Evolutionary conservation across 2,113 vertebrate genomes (phyloP).

Genomic region (Petaurus breviceps): DNA sequence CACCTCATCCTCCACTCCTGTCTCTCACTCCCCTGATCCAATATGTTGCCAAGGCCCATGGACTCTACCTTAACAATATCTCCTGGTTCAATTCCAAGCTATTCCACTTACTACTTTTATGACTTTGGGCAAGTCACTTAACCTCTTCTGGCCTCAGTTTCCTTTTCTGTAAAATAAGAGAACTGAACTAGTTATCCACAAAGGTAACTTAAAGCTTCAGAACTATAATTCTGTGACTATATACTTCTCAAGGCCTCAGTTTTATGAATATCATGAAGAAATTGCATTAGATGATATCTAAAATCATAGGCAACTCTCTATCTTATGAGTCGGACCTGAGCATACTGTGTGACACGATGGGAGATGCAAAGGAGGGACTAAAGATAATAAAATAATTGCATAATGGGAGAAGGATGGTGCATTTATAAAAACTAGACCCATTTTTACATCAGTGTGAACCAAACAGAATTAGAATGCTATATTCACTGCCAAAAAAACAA

Average conservation of each 20-base stretch:
- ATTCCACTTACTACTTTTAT: neutral
- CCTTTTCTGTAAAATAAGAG: neutral
- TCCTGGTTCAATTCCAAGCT: neutral
- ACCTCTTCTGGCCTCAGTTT: neutral
- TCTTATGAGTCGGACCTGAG: neutral
- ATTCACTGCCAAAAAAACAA: neutral
- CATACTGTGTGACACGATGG: neutral
- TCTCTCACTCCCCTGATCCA: neutral
- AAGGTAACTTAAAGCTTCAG: neutral
- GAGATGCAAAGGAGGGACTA: neutral
- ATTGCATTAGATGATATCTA: neutral
- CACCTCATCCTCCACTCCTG: neutral
- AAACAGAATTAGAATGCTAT: neutral
- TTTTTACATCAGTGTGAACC: neutral
- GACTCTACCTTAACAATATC: neutral
- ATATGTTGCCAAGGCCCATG: neutral
- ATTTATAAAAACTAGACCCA: neutral
- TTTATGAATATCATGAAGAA: neutral
- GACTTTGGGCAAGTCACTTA: neutral
- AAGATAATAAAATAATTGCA: neutral
- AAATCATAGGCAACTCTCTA: neutral
- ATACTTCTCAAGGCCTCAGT: neutral
- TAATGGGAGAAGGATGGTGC: accelerated
- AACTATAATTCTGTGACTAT: neutral
- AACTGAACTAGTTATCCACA: neutral